Conservation (phyloP, 2,797 vertebrate species). For the Protosalanx chinensis region DNA sequence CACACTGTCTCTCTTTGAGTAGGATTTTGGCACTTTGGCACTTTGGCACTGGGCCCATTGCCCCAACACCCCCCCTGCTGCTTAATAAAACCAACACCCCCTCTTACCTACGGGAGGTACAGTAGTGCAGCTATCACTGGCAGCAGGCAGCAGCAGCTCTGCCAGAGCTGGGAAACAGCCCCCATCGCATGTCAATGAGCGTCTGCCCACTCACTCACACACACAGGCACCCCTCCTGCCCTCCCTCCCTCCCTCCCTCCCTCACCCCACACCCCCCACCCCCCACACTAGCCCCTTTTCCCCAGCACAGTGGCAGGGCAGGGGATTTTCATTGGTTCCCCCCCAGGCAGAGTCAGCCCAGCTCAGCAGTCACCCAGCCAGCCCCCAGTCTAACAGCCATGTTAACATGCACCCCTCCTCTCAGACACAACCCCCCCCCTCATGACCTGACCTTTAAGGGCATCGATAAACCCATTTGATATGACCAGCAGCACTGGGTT, state of each 20-base stretch:
- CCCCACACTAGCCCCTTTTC: not conserved
- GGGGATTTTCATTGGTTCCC: conserved; percentile 54
- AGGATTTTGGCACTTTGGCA: conserved; percentile 43
- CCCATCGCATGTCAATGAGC: conserved; percentile 69
- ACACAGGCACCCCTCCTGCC: conserved; percentile 8
- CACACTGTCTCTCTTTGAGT: conserved; percentile 58
- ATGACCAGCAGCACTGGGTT: not conserved
- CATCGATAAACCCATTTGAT: conserved; percentile 42
- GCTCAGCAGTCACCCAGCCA: conserved; percentile 40
- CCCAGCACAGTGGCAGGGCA: not conserved
- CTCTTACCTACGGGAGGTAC: not conserved
- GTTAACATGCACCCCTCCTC: conserved; percentile 37
- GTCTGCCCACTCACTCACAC: conserved; percentile 12
- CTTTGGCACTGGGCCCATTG: conserved; percentile 43
- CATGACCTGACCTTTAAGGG: conserved; percentile 33
- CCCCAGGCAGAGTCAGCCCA: conserved; percentile 28
- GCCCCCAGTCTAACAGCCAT: conserved; percentile 39
- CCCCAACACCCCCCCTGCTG: conserved; percentile 25
- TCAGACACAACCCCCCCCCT: conserved; percentile 23
- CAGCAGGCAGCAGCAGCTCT: not conserved
- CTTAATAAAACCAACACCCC: not conserved
- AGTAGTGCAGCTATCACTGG: not conserved
- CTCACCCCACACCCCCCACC: not conserved
- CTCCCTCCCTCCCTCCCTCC: not conserved
- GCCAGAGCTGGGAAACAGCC: not conserved